A percentile compares a stretch with the other conserved stretches of the same genome.
These are phyloP conservation scores for Dendrolimus pini DNA, from an alignment of 2,888 invertebrate species.

Conservation along the genomic window DNA sequence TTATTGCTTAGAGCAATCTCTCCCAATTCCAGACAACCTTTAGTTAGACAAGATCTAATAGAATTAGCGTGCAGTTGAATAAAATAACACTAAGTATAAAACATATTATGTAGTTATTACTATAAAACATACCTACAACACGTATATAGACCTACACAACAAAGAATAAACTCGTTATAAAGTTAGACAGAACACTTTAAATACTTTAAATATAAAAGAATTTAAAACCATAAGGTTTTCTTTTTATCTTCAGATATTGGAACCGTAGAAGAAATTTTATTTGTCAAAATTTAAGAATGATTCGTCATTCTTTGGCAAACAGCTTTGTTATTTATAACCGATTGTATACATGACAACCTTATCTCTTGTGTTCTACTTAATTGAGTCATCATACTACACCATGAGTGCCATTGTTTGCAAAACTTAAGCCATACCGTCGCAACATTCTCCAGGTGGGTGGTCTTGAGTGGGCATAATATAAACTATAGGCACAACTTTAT, in stretches of 20 bases:
- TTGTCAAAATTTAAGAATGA: not conserved
- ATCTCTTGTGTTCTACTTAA: slow-evolving; percentile 57
- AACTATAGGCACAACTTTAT: slow-evolving; percentile 3
- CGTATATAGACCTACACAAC: no score
- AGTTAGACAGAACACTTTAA: no score
- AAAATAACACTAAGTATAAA: no score
- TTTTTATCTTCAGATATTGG: slow-evolving; percentile 14
- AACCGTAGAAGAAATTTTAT: not conserved
- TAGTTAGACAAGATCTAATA: no score
- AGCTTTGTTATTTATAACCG: slow-evolving; percentile 33
- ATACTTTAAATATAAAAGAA: no score
- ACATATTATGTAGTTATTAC: no score
- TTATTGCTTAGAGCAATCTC: no score
- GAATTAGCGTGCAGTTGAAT: no score
- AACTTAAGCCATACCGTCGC: slow-evolving; percentile 53
- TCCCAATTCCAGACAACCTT: no score
- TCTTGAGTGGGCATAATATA: slow-evolving; percentile 17
- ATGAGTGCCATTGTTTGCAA: slow-evolving; percentile 64
- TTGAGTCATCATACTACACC: slow-evolving; percentile 70
- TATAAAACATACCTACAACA: no score
- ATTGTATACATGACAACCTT: slow-evolving; percentile 48
- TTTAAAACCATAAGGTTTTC: not conserved
- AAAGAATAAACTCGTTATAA: no score
- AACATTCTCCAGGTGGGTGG: slow-evolving; percentile 55
- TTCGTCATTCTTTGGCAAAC: not conserved